phyloP scores from a whole-genome alignment of 2,113 vertebrate species.

The Oceanites oceanicus region DNA sequence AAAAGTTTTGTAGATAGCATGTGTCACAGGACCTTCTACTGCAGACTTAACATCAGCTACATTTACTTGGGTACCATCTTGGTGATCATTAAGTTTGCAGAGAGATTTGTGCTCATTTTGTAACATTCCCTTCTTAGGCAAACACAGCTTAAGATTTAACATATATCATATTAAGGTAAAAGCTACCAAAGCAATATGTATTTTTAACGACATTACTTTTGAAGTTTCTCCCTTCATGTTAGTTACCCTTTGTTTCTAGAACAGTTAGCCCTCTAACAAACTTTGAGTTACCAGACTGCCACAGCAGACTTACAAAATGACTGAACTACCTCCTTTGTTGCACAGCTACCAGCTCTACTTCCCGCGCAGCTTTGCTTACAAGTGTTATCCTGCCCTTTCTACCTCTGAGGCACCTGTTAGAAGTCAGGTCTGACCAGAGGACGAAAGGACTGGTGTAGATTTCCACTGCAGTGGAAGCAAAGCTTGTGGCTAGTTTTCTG shows the following conservation, averaged over 20 bases:
- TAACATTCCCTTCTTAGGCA: neutral
- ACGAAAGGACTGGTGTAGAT: neutral
- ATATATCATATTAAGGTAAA: neutral
- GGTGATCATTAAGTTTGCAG: neutral
- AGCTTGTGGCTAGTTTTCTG: neutral
- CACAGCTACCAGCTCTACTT: neutral
- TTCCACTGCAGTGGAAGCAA: neutral
- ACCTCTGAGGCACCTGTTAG: neutral
- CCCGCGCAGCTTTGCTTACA: neutral
- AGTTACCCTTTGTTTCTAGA: neutral
- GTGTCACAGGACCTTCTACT: neutral
- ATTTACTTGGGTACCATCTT: neutral
- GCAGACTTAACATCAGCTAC: neutral
- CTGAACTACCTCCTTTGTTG: neutral
- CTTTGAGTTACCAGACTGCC: neutral
- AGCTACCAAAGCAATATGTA: neutral
- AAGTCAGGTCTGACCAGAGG: neutral
- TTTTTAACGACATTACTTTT: neutral
- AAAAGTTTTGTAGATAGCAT: neutral
- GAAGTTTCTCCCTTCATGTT: neutral
- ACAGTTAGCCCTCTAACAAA: neutral
- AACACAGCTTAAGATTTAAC: neutral
- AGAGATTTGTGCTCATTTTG: neutral
- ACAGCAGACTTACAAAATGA: neutral
- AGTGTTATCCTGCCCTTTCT: neutral